Evolutionary conservation across 1,140 invertebrate genomes (phyloP), one percentile per base, ranked within the genome.

Genomic region (Bilobella aurantiaca): DNA sequence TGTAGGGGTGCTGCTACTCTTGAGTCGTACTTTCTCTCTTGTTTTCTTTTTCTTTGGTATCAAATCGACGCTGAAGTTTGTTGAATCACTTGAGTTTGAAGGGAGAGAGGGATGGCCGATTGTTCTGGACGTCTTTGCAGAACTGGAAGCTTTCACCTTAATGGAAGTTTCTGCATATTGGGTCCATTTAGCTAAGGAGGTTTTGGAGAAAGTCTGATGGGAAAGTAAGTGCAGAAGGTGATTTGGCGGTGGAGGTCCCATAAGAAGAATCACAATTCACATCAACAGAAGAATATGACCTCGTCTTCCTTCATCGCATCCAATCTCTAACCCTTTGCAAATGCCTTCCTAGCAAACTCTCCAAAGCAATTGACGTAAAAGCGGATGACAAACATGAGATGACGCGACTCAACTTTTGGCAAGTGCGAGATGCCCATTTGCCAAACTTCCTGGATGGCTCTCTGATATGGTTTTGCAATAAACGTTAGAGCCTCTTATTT

Each of bases 291-390:
- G 12, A 16, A 23, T 53, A 53, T 53, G 49, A 53, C 49, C 49
- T 53, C 49, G 49, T 53, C 49, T 53, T 53, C 25, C 49, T 53
- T 53, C 12, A 53, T 53, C 49, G 49, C 49, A 5, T 53, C 49
- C 49, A 53, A 53, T 53, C 49, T 23, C 25, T 53, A 18, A 12
- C 25, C 49, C 23, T 53, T 53, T 53, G 49, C 12, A 53, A 53
- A 53, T 53, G 49, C 21, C 23, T 53, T 53, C 49, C 23, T 53
- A 18, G 14, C 5, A 12, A 53, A 18, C 49, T 23, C 49, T 23
- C 23, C 8, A 8, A 42, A 53, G 23, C 21, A 18, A 5, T 23
- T 23, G 5, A 12, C 14, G 25, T 53, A 53, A 53, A 53, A 53
- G 5, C 49, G 23, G 49, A 53, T 53, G 49, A 53, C 49, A 23